Conservation (phyloP, 2,113 vertebrate genomes). For the Dipodomys spectabilis region DNA sequence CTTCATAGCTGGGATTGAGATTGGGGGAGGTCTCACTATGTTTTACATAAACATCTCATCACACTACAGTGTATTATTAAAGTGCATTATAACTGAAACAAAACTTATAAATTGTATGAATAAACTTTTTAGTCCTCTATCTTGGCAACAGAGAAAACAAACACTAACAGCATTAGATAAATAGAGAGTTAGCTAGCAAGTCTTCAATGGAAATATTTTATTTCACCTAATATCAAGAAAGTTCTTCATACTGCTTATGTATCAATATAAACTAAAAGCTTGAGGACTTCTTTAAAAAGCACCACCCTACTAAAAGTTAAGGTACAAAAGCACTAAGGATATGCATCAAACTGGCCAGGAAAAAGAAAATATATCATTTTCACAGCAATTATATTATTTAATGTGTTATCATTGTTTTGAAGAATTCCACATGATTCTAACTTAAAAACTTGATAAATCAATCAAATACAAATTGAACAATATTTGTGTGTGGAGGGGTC, state of each 20-base stretch:
- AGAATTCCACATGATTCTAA: background rate
- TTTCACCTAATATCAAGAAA: background rate
- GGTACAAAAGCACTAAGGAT: conserved; percentile 73
- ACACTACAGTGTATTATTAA: background rate
- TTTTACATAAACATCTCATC: background rate
- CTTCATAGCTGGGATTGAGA: too few species aligned
- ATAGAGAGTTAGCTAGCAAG: background rate
- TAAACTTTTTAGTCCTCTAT: background rate
- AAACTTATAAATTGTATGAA: background rate
- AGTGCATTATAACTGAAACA: background rate
- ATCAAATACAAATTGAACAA: conserved; percentile 3
- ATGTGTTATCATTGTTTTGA: background rate
- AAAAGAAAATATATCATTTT: conserved; percentile 68
- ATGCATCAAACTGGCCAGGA: conserved; percentile 71
- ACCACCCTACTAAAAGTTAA: conserved; percentile 73
- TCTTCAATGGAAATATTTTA: background rate
- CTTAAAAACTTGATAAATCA: conserved; percentile 16
- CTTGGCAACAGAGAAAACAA: background rate
- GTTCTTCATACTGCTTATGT: conserved; percentile 61
- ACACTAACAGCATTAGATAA: background rate
- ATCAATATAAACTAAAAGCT: conserved; percentile 37
- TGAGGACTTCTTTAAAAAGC: conserved; percentile 49
- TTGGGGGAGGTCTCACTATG: too few species aligned
- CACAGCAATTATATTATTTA: conserved; percentile 42
- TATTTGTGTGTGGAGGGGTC: background rate